Conservation (phyloP, 2,797 vertebrate species). For the Sebastes taczanowskii region DNA sequence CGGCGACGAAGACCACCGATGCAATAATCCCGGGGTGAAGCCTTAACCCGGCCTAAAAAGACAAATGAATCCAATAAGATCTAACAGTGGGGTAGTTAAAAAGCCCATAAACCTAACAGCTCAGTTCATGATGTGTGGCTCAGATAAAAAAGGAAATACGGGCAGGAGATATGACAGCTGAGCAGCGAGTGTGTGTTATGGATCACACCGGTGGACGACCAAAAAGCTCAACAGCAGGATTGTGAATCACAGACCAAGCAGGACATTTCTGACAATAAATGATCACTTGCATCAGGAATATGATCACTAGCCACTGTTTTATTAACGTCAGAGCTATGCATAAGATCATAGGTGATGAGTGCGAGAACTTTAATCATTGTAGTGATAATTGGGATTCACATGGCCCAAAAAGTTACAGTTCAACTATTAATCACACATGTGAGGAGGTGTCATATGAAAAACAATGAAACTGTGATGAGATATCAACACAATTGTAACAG, state of each 20-base stretch:
- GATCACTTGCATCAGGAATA: constrained; percentile 11
- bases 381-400: constrained; percentile 43
- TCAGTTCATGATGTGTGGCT: constrained; percentile 70
- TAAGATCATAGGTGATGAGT: constrained; percentile 12
- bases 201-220: constrained; percentile 48
- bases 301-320: constrained; percentile 2
- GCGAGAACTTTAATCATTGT: constrained; percentile 15
- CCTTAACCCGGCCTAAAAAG: constrained; percentile 68
- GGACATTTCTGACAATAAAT: constrained; percentile 29
- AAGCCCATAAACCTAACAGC: constrained; percentile 72
- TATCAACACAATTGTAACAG: neutral
- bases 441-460: constrained; percentile 12
- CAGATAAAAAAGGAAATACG: constrained; percentile 71
- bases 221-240: constrained; percentile 43
- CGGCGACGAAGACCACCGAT: constrained; percentile 74
- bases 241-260: constrained; percentile 38
- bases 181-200: constrained; percentile 48
- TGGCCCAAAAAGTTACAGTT: constrained; percentile 8
- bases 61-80: constrained; percentile 76
- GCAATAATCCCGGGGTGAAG: constrained; percentile 80
- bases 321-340: constrained; percentile 22
- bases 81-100: constrained; percentile 72
- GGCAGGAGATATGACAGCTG: constrained; percentile 68
- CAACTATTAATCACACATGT: constrained; percentile 18
- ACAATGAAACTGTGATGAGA: constrained; percentile 15